phyloP scores from a whole-genome alignment of 2,797 vertebrate species.

The Ctenosaura bakeri region DNA sequence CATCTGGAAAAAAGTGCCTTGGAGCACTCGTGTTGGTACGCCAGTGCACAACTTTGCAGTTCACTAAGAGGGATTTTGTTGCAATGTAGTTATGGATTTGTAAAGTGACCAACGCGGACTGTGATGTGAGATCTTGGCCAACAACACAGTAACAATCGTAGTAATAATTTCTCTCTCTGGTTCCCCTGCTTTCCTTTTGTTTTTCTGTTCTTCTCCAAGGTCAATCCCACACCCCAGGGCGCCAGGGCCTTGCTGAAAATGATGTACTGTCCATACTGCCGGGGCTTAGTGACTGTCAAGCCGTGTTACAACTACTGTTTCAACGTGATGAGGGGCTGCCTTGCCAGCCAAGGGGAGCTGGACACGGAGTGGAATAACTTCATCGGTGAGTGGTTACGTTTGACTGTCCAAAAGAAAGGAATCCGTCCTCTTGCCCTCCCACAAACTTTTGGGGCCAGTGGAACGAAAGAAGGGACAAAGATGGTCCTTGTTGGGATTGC shows the following conservation, averaged over 20 bases:
- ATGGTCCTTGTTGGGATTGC: background rate
- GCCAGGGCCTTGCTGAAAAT: slow-evolving; percentile 92
- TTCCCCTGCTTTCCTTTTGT: no score
- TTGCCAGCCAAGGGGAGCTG: slow-evolving; percentile 96
- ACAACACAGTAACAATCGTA: background rate
- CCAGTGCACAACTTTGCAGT: no score
- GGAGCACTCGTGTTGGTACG: no score
- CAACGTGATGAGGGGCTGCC: slow-evolving; percentile 95
- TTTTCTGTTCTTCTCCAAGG: slow-evolving; percentile 76
- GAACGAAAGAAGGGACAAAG: no score
- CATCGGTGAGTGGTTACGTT: slow-evolving; percentile 85
- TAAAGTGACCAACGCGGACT: no score
- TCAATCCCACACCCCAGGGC: slow-evolving; percentile 90
- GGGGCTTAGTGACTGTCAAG: slow-evolving; percentile 91
- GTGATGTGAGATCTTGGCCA: no score
- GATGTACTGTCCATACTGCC: slow-evolving; percentile 96
- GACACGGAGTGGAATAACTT: slow-evolving; percentile 97
- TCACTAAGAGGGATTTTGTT: no score
- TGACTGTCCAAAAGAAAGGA: no score
- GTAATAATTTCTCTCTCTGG: no score
- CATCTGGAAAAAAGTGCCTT: no score
- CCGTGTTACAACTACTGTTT: slow-evolving; percentile 98
- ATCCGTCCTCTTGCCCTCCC: no score
- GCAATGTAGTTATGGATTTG: no score
- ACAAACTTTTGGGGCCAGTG: background rate